These are phyloP conservation scores for Holothuria glaberrima DNA, from an alignment of 35 echinoderm and acorn worm genomes.

Conservation along the genomic window DNA sequence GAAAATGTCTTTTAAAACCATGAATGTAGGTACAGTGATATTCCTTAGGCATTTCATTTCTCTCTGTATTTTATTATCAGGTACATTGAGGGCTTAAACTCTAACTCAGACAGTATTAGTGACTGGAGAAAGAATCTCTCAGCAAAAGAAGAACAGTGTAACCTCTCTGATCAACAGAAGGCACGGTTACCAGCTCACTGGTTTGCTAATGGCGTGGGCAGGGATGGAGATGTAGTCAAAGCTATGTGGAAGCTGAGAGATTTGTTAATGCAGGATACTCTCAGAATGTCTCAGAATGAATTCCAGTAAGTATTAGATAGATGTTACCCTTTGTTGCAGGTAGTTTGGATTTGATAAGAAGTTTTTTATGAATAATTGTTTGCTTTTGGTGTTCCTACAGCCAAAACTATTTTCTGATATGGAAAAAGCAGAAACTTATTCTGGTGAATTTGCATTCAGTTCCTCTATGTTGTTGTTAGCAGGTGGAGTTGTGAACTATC, in stretches of 20 bases:
- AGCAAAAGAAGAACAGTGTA: constrained; percentile 56
- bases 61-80: constrained; percentile 34
- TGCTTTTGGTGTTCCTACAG: too few relatives aligned
- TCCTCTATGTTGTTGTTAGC: too few relatives aligned
- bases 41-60: not conserved
- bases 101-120: constrained; percentile 61
- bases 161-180: constrained; percentile 69
- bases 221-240: constrained; percentile 74
- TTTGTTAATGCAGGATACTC: constrained; percentile 83
- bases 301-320: constrained; percentile 69
- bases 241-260: constrained; percentile 96
- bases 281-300: constrained; percentile 64
- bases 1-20: not conserved
- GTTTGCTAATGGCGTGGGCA: constrained; percentile 66
- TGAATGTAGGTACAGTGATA: not conserved
- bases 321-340: too few relatives aligned
- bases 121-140: constrained; percentile 85
- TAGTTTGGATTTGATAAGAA: too few relatives aligned
- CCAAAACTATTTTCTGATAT: too few relatives aligned
- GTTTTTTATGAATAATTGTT: too few relatives aligned
- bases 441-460: too few relatives aligned
- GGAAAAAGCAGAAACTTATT: too few relatives aligned
- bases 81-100: constrained; percentile 91
- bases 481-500: too few relatives aligned
- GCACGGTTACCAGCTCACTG: constrained; percentile 69